Conservation (phyloP, 2,888 invertebrate species). For the Adelognathus sp. region DNA sequence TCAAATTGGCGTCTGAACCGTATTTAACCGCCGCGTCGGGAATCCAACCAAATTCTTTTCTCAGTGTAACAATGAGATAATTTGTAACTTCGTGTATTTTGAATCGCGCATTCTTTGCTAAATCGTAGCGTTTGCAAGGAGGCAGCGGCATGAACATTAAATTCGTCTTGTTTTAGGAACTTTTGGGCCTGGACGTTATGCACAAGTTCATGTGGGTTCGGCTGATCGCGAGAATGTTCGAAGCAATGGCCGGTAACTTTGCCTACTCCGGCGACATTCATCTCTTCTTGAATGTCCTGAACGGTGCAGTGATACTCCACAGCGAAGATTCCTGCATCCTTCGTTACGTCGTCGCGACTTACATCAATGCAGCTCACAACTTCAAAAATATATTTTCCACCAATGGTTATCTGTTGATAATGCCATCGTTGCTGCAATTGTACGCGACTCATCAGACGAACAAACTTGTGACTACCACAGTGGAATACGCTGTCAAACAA, state of each 20-base stretch:
- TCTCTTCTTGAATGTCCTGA: constrained; percentile 97
- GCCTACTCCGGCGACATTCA: constrained; percentile 98
- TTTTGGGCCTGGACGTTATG: constrained; percentile 95
- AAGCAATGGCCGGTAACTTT: constrained; percentile 98
- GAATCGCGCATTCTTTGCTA: too few species aligned
- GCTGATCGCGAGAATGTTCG: constrained; percentile 97
- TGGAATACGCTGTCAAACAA: constrained; percentile 99
- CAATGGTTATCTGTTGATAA: constrained; percentile 97
- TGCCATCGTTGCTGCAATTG: constrained; percentile 97
- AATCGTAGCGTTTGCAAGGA: too few species aligned
- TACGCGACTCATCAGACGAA: constrained; percentile 99
- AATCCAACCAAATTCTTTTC: too few species aligned
- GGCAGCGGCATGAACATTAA: not conserved
- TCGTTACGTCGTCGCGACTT: constrained; percentile 97
- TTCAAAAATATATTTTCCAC: constrained; percentile 99
- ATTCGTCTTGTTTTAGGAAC: constrained; percentile 84
- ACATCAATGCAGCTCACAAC: constrained; percentile 98
- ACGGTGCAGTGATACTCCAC: constrained; percentile 97
- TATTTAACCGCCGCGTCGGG: too few species aligned
- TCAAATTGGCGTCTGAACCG: too few species aligned
- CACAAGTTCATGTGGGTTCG: constrained; percentile 99
- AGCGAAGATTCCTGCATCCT: constrained; percentile 98
- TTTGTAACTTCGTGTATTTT: too few species aligned
- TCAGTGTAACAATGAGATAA: too few species aligned
- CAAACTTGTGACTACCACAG: constrained; percentile 95